Conservation (phyloP, 2,888 invertebrate species). For the Euproctis similis region DNA sequence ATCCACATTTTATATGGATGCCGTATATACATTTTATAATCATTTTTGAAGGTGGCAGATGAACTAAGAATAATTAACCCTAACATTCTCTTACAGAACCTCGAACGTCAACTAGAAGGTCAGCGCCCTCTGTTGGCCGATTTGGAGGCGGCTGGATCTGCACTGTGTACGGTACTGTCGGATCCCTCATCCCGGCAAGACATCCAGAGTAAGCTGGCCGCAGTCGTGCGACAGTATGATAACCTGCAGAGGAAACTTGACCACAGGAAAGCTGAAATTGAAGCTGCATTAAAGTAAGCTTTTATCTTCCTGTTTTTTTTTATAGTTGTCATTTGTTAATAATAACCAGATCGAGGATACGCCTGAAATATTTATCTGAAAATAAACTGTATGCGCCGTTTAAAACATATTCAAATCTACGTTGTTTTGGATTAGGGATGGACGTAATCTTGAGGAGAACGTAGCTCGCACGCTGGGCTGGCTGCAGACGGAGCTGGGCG, state of each 20-base stretch:
- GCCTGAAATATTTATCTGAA: no score
- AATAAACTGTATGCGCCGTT: no score
- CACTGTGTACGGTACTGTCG: conserved; percentile 88
- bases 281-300: conserved; percentile 81
- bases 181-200: conserved; percentile 94
- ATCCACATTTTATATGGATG: no score
- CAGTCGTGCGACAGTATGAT: conserved; percentile 90
- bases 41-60: no score
- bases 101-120: conserved; percentile 91
- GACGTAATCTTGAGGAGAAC: conserved; percentile 91
- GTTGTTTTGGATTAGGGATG: conserved; percentile 76
- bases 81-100: conserved; percentile 56
- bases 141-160: conserved; percentile 91
- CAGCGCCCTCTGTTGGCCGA: conserved; percentile 92
- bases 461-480: conserved; percentile 93
- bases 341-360: no score
- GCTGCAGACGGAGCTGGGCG: conserved; percentile 87
- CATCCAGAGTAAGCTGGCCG: conserved; percentile 90
- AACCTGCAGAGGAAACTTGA: conserved; percentile 93
- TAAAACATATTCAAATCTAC: not conserved
- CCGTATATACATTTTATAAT: no score
- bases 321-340: no score
- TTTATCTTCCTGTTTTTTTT: no score
- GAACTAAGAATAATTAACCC: not conserved
- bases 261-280: conserved; percentile 92